Base-by-base conservation (phyloP, 2,797 vertebrate genomes). In the Typhlichthys eigenmanni region DNA sequence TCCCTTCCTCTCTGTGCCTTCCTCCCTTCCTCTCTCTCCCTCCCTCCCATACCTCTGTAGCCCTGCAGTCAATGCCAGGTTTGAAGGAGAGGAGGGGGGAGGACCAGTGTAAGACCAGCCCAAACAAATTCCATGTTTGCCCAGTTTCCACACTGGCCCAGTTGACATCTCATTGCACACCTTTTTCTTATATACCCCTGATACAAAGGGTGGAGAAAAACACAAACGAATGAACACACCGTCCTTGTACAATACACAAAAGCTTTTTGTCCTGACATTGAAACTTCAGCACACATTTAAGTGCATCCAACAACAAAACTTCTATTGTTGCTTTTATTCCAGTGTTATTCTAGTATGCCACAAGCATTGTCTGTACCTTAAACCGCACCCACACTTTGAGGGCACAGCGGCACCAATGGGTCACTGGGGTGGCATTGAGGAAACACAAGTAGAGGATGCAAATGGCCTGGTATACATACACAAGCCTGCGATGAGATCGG, bases 371-470 rank as follows among this genome's bases (percentile, higher is more conserved):
- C 83, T 73, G 58, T 17, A 53, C 54, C 68, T 55, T 78, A 82
- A 74, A 76, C 52, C 58, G 43, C 71, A 66, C 71, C 68, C 38
- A 38, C 34, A 57, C 49, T 74, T 7, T 19, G 50, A 17, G 34
- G 7, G 46, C 46, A 50, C 62, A 72, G 57, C 65, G 11, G 34
- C 17, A 45, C 17, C 34, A 32, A 14, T 54, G 68, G 57, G 65
- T 66, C 54, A 47, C 75, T 78, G 38, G 46, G 16, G 48, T 45
- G 63, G 58, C 75, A 62, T 62, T 84, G 79, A 77, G 60, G 69
- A 78, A 85, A 84, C 74, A 74, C 10, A 4, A 51, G 72, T 52
- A 57, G 50, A 82, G 77, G 88, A 88, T 84, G 83, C 66, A 87
- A 88, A 88, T 73, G 66, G 74, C 69, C 70, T 69, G 70, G 70